phyloP scores from a whole-genome alignment of 2,888 invertebrate genomes.

The Candidula unifasciata region DNA sequence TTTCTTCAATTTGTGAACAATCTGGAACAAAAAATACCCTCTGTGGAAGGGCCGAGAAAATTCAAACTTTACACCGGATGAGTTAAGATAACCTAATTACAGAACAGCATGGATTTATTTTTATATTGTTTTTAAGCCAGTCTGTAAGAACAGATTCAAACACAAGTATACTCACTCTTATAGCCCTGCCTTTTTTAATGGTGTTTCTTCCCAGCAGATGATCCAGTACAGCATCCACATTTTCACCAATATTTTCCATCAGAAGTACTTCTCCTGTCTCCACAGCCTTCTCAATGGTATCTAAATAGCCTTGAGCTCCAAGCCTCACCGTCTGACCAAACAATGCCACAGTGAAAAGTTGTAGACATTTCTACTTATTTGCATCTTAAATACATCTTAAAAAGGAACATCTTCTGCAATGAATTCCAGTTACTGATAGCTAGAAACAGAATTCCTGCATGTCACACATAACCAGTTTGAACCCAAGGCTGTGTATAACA shows the following conservation, averaged over 20 bases:
- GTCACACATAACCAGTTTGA: too few relatives aligned
- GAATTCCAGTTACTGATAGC: too few relatives aligned
- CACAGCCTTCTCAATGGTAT: conserved; percentile 87
- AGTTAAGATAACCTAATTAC: too few relatives aligned
- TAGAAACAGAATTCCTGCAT: too few relatives aligned
- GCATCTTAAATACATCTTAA: too few relatives aligned
- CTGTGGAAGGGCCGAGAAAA: too few relatives aligned
- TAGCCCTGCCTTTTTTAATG: conserved; percentile 94
- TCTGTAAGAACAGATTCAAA: neutral
- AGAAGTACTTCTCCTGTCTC: conserved; percentile 89
- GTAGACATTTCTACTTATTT: neutral
- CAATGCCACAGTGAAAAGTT: neutral
- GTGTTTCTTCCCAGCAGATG: conserved; percentile 92
- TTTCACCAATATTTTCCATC: conserved; percentile 94
- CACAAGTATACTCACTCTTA: conserved; percentile 79
- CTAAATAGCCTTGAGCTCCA: conserved; percentile 91
- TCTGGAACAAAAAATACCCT: too few relatives aligned
- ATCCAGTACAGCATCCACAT: conserved; percentile 94
- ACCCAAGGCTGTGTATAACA: too few relatives aligned
- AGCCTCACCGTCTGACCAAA: conserved; percentile 45
- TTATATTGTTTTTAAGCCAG: neutral
- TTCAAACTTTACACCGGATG: too few relatives aligned
- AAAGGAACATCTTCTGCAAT: too few relatives aligned
- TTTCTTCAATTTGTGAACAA: too few relatives aligned
- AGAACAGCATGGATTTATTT: too few relatives aligned